Conservation (phyloP, 2,113 vertebrate genomes). For the Taurulus bubalis region DNA sequence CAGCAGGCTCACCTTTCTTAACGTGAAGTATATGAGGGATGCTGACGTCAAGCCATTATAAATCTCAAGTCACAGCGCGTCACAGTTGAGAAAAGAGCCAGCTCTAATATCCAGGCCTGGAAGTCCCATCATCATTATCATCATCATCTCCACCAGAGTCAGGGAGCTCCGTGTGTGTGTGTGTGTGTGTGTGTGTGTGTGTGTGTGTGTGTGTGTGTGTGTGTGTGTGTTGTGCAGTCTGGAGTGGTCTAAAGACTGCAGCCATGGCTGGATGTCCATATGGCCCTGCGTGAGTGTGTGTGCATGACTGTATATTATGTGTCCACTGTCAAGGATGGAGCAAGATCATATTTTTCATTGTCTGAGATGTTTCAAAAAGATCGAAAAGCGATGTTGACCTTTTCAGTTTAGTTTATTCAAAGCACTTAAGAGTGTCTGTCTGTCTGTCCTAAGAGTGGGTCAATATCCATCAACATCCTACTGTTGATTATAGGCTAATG, state of each 20-base stretch:
- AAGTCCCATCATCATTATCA: conserved; percentile 70
- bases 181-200: too few species aligned
- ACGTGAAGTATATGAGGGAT: conserved; percentile 41
- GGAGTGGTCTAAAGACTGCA: neutral
- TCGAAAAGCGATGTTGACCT: too few species aligned
- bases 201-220: conserved; percentile 16
- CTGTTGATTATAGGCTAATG: too few species aligned
- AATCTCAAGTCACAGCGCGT: conserved; percentile 61
- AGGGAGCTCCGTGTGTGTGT: conserved; percentile 11
- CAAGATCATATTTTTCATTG: neutral
- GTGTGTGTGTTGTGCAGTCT: neutral
- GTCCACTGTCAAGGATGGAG: neutral
- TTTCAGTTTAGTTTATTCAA: too few species aligned
- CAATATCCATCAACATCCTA: too few species aligned
- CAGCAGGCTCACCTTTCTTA: conserved; percentile 47
- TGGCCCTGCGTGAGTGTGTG: neutral
- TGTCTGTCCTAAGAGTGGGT: too few species aligned
- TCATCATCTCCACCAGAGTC: conserved; percentile 45
- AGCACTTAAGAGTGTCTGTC: too few species aligned
- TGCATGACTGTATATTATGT: neutral
- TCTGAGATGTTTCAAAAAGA: too few species aligned
- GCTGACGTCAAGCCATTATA: conserved; percentile 67
- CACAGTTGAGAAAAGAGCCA: conserved; percentile 43
- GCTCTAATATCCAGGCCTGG: conserved; percentile 65
- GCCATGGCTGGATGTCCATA: neutral